Percentiles rank a stretch among this genome's conserved stretches.
Conservation (phyloP, 1,140 invertebrate genomes). For the Plectrocnemia conspersa region DNA sequence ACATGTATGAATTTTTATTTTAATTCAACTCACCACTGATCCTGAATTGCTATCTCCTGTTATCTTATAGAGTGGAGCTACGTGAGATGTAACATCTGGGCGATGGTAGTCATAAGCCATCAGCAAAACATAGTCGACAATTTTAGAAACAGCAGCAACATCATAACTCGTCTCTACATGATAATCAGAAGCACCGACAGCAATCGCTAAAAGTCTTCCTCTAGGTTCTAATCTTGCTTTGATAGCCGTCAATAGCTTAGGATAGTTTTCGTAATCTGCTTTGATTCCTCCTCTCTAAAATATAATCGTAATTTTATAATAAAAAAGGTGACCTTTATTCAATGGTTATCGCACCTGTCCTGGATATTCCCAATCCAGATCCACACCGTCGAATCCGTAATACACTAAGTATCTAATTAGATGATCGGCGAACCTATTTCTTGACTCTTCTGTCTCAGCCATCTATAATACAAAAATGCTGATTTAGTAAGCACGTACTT, state of each 20-base stretch:
- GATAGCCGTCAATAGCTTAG: conserved; percentile 49
- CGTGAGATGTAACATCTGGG: conserved; percentile 53
- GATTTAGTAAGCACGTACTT: too few species aligned
- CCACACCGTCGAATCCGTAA: conserved; percentile 61
- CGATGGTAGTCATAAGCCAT: conserved; percentile 47
- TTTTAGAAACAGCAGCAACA: conserved; percentile 47
- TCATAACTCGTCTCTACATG: conserved; percentile 54
- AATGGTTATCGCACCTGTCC: conserved; percentile 36
- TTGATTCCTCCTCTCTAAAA: conserved; percentile 48
- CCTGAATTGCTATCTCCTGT: conserved; percentile 37
- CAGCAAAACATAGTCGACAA: conserved; percentile 49
- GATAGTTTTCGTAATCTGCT: conserved; percentile 49
- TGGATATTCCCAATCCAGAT: conserved; percentile 66
- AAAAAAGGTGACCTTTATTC: too few species aligned
- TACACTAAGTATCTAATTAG: conserved; percentile 50
- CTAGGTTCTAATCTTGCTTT: conserved; percentile 46
- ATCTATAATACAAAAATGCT: conserved; percentile 39
- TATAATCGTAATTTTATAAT: neutral
- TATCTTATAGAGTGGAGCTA: conserved; percentile 47
- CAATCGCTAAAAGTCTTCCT: conserved; percentile 48
- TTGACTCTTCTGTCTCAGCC: conserved; percentile 41
- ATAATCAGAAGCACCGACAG: conserved; percentile 47
- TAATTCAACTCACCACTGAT: conserved; percentile 33
- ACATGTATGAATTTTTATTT: too few species aligned
- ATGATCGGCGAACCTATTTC: conserved; percentile 49